Base-by-base conservation (phyloP, 2,797 vertebrate genomes). In the Psittacula echo region DNA sequence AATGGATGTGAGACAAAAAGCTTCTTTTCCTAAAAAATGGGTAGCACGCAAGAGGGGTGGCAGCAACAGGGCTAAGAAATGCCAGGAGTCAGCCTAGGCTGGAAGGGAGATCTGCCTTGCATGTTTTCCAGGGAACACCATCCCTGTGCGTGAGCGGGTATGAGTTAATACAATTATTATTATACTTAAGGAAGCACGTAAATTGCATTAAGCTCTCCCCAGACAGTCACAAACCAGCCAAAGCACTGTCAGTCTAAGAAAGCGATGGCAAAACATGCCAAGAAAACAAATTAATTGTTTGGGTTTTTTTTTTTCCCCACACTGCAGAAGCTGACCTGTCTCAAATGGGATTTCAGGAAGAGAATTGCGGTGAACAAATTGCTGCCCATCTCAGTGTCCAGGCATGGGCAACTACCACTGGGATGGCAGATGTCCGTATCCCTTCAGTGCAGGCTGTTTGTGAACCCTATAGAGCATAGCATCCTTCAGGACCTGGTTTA, bases 81-180 rank as follows among this genome's bases (percentile, higher is more conserved):
- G 44, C 42, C 68, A 42, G 85, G 82, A 89, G 37, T 58, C 77
- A 86, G 51, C 42, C 65, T 66, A 61, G 61, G 65, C 1, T 8
- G 70, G 53, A 68, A 54, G 30, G 0, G 5, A n/a, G 3, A 47
- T 23, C 30, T 60, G 47, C 68, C 42, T 54, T 19, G 32, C 3
- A 54, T 60, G 68, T 18, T 50, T 62, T 67, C 65, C 39, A 78
- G 61, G 14, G 21, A 83, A 42, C 23, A 39, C 47, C 45, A 17
- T 18, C 54, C 29, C 27, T 2, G 0, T 2, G 37, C 4, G 1
- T 4, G 29, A 50, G 42, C 34, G 42, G 27, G 2, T n/a, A 8
- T 4, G 12, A 58, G 42, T 62, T 9, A 11, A 4, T 13, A 5
- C 23, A 8, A 7, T 18, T 53, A 20, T 13, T 66, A 34, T 85